Evolutionary conservation across 2,797 vertebrate genomes (phyloP), one percentile per base, ranked within the genome.

Genomic region (Diceros bicornis): DNA sequence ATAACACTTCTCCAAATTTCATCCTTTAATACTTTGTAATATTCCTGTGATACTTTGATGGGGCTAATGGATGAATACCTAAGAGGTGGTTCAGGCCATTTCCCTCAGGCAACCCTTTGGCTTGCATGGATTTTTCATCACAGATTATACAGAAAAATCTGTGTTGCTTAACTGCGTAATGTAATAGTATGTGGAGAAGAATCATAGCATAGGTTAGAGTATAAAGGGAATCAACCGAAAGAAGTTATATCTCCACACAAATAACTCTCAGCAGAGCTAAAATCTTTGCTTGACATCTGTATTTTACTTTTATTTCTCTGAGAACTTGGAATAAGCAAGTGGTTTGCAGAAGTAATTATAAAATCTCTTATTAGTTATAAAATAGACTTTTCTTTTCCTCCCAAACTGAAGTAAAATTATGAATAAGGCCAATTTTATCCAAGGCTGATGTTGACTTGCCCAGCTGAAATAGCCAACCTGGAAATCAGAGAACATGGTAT

Each of bases 221-320:
- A 0, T 61, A 61, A 85, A 85, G 10, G 29, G 77, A 96, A 85
- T 61, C 17, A 91, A 61, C 50, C 17, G 47, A 69, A 90, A 85
- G 3, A 25, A 50, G 14, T 81, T 29, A 88, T 77, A 90, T 71
- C 32, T 52, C 21, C 12, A 90, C 37, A 89, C 25, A 61, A 25
- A 21, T 68, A 52, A 17, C 17, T 78, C 34, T 85, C 66, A 25
- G 47, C 71, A 71, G 84, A 96, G 23, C 37, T 93, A 57, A 93
- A 44, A 61, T 93, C 50, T 75, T 79, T 92, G 10, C 83, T 81
- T 82, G 69, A 16, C 37, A 64, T 74, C 21, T 94, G 10, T 10
- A 44, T 84, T 97, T 95, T 91, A 71, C 20, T 61, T 95, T 92
- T 85, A 32, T 87, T 91, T 86, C 62, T 66, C 34, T 62, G n/a